Conservation (phyloP, 2,888 invertebrate species). For the Spatulosminthurus flaviceps region DNA sequence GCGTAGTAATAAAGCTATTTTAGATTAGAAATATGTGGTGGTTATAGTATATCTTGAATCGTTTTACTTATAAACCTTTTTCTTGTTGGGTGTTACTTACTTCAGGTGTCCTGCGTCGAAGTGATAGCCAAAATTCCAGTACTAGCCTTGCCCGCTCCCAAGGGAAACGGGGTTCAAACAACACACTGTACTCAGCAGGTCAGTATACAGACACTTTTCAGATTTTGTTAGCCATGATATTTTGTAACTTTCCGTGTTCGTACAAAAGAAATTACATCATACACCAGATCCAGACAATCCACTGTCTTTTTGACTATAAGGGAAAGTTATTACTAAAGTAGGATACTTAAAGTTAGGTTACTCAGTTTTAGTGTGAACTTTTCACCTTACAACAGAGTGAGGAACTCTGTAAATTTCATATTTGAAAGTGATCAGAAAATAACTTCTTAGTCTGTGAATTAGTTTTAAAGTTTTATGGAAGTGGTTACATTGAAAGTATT, state of each 20-base stretch:
- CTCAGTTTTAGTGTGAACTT: no score
- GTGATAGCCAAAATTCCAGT: conserved; percentile 63
- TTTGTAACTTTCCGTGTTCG: no score
- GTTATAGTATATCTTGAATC: background rate
- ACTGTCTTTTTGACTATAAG: no score
- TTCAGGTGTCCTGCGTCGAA: conserved; percentile 60
- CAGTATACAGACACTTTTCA: background rate
- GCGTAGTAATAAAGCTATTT: conserved; percentile 2
- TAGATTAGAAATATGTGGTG: background rate
- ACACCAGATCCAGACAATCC: no score
- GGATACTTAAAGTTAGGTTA: no score
- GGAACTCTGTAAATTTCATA: no score
- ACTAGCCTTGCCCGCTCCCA: conserved; percentile 62
- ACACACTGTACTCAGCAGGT: conserved; percentile 61
- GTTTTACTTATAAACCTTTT: background rate
- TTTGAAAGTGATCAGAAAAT: background rate
- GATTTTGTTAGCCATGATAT: background rate
- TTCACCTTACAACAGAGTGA: no score
- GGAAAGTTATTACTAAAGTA: no score
- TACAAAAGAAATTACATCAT: no score
- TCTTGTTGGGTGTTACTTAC: background rate
- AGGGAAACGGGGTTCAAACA: conserved; percentile 62
- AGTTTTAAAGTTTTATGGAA: conserved; percentile 22
- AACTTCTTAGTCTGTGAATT: background rate
- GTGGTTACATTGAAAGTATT: conserved; percentile 44